Percentiles rank a stretch among this genome's conserved stretches.
Evolutionary conservation across 2,113 vertebrate genomes (phyloP).

Genomic region (Entomyzon cyanotis): DNA sequence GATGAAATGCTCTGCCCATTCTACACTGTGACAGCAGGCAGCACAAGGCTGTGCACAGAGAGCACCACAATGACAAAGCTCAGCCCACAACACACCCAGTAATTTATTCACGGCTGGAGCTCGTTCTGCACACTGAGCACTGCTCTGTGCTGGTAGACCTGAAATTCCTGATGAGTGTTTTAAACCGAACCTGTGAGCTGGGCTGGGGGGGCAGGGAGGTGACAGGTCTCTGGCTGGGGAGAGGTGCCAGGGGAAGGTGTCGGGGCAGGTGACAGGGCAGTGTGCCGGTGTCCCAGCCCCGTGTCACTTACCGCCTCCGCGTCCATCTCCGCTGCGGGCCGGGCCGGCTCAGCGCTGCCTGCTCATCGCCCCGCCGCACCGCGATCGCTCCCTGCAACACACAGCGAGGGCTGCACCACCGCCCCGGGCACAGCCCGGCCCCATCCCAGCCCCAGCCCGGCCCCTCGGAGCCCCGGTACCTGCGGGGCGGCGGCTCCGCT

Average conservation of each 20-base stretch:
- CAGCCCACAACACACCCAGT: rapidly evolving
- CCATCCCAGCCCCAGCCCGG: too few relatives aligned
- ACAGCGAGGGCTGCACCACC: not conserved
- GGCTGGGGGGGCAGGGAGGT: rapidly evolving
- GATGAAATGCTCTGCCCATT: not conserved
- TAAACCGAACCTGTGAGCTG: rapidly evolving
- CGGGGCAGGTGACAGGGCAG: not conserved
- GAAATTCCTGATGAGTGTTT: rapidly evolving
- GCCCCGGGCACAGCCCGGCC: not conserved
- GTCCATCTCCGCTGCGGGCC: slow-evolving; percentile 78
- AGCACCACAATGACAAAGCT: rapidly evolving
- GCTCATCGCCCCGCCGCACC: not conserved
- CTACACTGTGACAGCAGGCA: not conserved
- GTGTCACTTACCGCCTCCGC: slow-evolving; percentile 78
- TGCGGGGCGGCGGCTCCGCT: too few relatives aligned
- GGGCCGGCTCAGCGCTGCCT: not conserved
- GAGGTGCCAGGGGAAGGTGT: not conserved
- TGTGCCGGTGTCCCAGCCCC: not conserved
- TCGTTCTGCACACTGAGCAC: rapidly evolving
- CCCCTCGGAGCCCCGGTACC: too few relatives aligned
- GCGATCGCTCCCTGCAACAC: not conserved
- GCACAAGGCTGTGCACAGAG: rapidly evolving
- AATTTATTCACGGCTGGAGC: rapidly evolving
- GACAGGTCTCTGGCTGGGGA: rapidly evolving
- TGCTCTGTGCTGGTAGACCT: rapidly evolving